Base-by-base conservation (phyloP, 2,888 invertebrate species). In the Acleris sparsana region DNA sequence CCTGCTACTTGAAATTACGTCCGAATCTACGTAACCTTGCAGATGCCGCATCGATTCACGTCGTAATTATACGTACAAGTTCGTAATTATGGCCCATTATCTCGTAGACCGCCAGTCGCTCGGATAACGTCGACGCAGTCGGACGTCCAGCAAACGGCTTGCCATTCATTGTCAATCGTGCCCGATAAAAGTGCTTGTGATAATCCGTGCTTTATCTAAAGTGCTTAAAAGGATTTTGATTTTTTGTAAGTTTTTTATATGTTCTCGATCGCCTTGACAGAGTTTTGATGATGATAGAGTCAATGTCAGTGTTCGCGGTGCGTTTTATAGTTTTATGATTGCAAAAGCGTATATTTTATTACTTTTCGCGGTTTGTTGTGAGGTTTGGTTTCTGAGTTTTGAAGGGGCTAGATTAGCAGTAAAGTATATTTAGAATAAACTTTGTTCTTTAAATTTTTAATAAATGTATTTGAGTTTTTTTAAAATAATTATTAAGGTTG, bases 21-120 rank as follows among this genome's bases (percentile, higher is more conserved):
- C 20, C 48, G 48, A 63, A 63, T 63, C 33, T 44, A 39, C 48
- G 49, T 62, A 52, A 60, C 59, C 59, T 64, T 64, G 64, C 17
- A 17, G 59, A 63, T 59, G 49, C 39, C 55, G 5, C 43, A 55
- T 43, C 43, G 22, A 53, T 53, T 39, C 51, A 59, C 33, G 17
- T 53, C 59, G 53, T 39, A 58, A 43, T 53, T 53, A 62, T 49
- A 11, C 39, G 1, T 29, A 53, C 53, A 53, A 33, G 46, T 17
- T 39, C 48, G 64, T 53, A 57, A 58, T 39, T 43, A 43, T 20
- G 6, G 3, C 20, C 17, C n/a, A 58, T 64, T 59, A 64, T 64
- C 64, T 56, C 62, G 18, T 9, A 6, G 5, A 33, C 33, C 49
- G 57, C n/a, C 63, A 64, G 59, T 64, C 53, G 48, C 5, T 25